Evolutionary conservation across 2,797 vertebrate genomes (phyloP).

Genomic region (Peromyscus aztecus): DNA sequence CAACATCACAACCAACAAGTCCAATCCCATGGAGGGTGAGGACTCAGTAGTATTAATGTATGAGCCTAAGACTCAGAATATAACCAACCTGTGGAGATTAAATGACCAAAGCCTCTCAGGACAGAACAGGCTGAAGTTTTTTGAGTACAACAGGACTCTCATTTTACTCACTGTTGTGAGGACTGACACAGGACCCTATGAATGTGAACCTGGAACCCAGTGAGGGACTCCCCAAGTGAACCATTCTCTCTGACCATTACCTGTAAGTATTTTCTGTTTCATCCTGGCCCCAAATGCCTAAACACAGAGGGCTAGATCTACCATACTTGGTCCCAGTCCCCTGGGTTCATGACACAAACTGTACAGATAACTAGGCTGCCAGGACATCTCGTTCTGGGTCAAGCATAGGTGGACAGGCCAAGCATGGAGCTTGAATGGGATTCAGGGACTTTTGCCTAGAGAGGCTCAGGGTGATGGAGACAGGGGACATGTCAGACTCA

Average conservation of each 20-base stretch:
- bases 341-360: no score
- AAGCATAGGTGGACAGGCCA: not conserved
- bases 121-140: not conserved
- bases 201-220: slow-evolving; percentile 25
- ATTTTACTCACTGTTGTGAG: slow-evolving; percentile 46
- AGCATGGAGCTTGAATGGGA: not conserved
- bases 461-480: not conserved
- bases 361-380: no score
- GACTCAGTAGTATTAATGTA: slow-evolving; percentile 53
- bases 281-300: not conserved
- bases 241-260: slow-evolving; percentile 36
- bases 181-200: slow-evolving; percentile 63
- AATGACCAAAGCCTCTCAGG: not conserved
- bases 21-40: not conserved
- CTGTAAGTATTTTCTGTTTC: slow-evolving; percentile 75
- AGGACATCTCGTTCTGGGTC: accelerated
- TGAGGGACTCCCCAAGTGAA: not conserved
- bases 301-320: not conserved
- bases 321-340: accelerated
- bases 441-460: no score
- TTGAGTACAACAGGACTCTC: slow-evolving; percentile 38
- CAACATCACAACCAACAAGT: not conserved
- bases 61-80: not conserved
- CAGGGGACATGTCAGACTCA: no score
- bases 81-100: slow-evolving; percentile 54